These are phyloP conservation scores for Eleutherodactylus coqui DNA, from an alignment of 2,797 vertebrate genomes.

Conservation along the genomic window DNA sequence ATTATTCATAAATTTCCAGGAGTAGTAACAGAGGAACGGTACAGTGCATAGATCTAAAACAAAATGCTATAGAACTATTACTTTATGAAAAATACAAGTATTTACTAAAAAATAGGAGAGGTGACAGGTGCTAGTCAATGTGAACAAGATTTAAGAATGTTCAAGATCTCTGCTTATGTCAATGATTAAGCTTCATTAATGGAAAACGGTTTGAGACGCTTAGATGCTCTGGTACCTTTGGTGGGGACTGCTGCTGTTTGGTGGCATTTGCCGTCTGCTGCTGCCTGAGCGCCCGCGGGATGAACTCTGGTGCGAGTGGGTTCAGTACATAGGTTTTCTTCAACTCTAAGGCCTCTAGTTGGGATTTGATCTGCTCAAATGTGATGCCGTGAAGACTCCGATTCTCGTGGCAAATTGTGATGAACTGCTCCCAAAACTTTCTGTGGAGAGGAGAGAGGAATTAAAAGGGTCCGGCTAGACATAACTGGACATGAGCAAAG, in stretches of 20 bases:
- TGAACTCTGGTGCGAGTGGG: conserved; percentile 96
- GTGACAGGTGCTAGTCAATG: no score
- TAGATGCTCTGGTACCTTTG: conserved; percentile 82
- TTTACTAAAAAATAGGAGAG: no score
- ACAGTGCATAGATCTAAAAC: no score
- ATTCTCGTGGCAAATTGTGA: conserved; percentile 95
- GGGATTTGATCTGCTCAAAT: conserved; percentile 96
- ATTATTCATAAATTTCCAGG: no score
- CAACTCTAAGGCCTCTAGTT: conserved; percentile 96
- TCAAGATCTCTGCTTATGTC: no score
- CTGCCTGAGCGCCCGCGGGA: conserved; percentile 93
- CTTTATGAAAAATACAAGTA: no score
- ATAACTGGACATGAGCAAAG: no score
- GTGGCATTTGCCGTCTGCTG: conserved; percentile 79
- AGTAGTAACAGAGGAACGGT: no score
- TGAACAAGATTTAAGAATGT: no score
- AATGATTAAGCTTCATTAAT: no score
- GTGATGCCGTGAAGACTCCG: conserved; percentile 97
- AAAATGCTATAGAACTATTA: no score
- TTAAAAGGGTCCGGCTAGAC: not conserved
- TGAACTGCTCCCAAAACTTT: conserved; percentile 99
- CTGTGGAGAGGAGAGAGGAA: conserved; percentile 69
- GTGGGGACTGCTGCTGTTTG: conserved; percentile 91
- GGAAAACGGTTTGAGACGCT: no score
- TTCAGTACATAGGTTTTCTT: conserved; percentile 99